phyloP scores from a whole-genome alignment of 1,140 invertebrate species.

The Penaeus japonicus region DNA sequence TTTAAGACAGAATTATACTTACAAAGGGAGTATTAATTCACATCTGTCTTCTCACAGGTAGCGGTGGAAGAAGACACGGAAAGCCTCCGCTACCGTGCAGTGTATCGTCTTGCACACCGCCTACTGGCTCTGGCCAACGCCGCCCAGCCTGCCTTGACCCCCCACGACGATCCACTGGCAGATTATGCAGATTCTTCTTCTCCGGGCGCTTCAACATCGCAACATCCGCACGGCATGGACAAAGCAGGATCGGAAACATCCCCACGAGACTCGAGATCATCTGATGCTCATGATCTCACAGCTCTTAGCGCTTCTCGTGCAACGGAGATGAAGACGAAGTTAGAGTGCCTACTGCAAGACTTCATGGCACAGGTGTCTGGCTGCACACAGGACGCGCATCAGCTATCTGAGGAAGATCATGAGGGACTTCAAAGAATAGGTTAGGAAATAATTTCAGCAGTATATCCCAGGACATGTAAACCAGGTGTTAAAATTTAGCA shows the following conservation, averaged over 20 bases:
- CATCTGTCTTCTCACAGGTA: no score
- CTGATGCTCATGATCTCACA: background rate
- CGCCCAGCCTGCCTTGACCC: background rate
- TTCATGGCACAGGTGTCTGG: constrained; percentile 8
- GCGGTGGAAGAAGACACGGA: no score
- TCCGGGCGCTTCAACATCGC: background rate
- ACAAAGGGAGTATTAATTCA: no score
- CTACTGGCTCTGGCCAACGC: no score
- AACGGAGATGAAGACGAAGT: background rate
- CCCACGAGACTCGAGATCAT: background rate
- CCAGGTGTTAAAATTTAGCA: no score
- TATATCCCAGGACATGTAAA: no score
- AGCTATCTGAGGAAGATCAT: background rate
- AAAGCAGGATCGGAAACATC: background rate
- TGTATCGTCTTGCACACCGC: no score
- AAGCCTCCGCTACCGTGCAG: no score
- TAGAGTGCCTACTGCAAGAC: background rate
- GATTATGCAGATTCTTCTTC: background rate
- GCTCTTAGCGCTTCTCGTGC: background rate
- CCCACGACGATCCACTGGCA: background rate
- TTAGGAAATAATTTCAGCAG: no score
- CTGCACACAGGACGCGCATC: background rate
- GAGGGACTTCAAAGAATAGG: no score
- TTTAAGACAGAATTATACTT: no score
- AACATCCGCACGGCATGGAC: background rate